Evolutionary conservation across 2,888 invertebrate genomes (phyloP).

Genomic region (Steinernema hermaphroditum): DNA sequence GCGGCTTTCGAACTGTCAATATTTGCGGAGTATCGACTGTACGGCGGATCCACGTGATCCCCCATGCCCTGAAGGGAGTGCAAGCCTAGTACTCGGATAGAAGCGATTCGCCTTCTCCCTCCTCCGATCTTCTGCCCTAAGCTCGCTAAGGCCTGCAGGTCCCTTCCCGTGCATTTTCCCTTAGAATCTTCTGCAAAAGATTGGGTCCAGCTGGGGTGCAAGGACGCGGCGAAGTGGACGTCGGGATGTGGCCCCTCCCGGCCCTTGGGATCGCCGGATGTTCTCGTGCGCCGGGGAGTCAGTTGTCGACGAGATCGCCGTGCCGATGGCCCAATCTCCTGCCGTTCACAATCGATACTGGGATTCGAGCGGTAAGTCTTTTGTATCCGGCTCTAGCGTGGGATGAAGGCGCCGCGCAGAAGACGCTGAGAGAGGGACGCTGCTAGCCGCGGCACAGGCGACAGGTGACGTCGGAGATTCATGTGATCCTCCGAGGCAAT

Average conservation of each 20-base stretch:
- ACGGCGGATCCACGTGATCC: conserved; percentile 7
- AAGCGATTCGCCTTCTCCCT: no score
- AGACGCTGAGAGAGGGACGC: no score
- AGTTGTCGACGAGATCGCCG: conserved; percentile 26
- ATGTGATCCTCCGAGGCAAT: no score
- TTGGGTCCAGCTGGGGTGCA: neutral
- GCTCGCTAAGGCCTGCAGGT: no score
- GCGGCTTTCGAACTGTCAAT: conserved; percentile 9
- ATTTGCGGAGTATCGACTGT: conserved; percentile 15
- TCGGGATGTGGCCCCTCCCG: neutral
- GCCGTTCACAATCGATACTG: conserved; percentile 25
- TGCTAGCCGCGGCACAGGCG: no score
- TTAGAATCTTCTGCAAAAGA: neutral
- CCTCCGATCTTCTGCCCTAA: no score
- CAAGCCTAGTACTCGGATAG: no score
- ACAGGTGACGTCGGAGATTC: no score
- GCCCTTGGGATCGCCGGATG: neutral
- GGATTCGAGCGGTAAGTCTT: conserved; percentile 6
- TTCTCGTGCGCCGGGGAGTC: conserved; percentile 1
- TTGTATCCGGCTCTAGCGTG: neutral
- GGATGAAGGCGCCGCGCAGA: no score
- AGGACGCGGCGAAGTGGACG: neutral
- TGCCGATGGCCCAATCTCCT: conserved; percentile 25
- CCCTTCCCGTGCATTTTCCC: no score
- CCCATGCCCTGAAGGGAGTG: neutral